Evolutionary conservation across 2,888 invertebrate genomes (phyloP).

Genomic region (Gerris lacustris): DNA sequence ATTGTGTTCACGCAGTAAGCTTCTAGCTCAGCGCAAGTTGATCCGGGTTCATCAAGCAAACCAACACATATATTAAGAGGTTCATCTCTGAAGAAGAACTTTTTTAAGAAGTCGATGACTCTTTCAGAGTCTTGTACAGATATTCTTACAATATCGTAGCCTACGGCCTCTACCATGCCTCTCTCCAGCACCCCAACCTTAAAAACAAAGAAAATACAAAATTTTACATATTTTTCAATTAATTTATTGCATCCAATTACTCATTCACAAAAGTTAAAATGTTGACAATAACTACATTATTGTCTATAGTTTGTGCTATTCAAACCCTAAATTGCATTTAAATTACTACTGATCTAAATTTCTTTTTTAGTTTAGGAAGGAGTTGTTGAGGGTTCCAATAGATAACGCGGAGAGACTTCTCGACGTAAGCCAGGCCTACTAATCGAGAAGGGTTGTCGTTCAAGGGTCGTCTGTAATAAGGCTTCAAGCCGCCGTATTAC

Average conservation of each 20-base stretch:
- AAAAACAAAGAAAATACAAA: neutral
- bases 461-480: too few species aligned
- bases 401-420: too few species aligned
- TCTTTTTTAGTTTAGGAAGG: too few species aligned
- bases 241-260: neutral
- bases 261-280: neutral
- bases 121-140: conserved; percentile 42
- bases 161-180: conserved; percentile 19
- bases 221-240: too few species aligned
- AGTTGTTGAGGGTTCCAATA: too few species aligned
- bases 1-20: conserved; percentile 47
- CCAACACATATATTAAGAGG: conserved; percentile 52
- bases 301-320: too few species aligned
- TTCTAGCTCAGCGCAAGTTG: conserved; percentile 51
- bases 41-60: conserved; percentile 47
- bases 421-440: too few species aligned
- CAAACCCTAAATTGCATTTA: too few species aligned
- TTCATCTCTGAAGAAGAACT: conserved; percentile 60
- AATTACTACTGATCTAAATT: too few species aligned
- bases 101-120: conserved; percentile 46
- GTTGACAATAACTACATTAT: neutral
- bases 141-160: conserved; percentile 39
- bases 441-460: too few species aligned
- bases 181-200: neutral
- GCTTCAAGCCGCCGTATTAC: too few species aligned